Percentiles rank a stretch among this genome's conserved stretches.
These are phyloP conservation scores for Stenodema calcarata DNA, from an alignment of 2,888 invertebrate genomes.

Conservation along the genomic window DNA sequence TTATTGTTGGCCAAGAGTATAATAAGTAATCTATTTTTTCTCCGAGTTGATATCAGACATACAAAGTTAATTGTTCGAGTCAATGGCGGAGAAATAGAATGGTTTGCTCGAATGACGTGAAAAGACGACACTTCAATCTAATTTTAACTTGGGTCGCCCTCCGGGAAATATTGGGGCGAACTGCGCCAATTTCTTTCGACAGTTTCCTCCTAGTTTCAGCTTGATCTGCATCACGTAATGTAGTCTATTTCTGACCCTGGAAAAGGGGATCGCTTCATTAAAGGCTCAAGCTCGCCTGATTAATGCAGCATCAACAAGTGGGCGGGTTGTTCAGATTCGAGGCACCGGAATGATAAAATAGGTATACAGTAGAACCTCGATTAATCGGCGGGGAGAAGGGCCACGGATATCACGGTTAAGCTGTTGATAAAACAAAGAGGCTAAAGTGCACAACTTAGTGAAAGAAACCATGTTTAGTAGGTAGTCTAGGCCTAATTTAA, in stretches of 20 bases:
- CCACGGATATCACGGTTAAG: too few species aligned
- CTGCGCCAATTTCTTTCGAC: slow-evolving; percentile 3
- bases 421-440: too few species aligned
- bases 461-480: too few species aligned
- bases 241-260: not conserved
- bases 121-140: not conserved
- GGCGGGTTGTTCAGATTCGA: too few species aligned
- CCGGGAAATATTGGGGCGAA: not conserved
- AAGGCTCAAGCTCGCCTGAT: not conserved
- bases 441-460: too few species aligned
- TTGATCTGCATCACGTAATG: not conserved
- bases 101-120: not conserved
- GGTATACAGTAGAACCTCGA: too few species aligned
- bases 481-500: too few species aligned
- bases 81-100: not conserved
- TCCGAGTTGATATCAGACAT: not conserved
- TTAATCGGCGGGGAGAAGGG: too few species aligned
- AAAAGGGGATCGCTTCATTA: not conserved
- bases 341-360: too few species aligned
- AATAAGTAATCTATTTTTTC: not conserved
- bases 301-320: too few species aligned
- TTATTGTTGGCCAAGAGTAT: not conserved
- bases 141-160: not conserved
- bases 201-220: not conserved
- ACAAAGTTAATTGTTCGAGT: not conserved